Evolutionary conservation across 2,888 invertebrate species (phyloP).

Genomic region (Heliothis peltigera): DNA sequence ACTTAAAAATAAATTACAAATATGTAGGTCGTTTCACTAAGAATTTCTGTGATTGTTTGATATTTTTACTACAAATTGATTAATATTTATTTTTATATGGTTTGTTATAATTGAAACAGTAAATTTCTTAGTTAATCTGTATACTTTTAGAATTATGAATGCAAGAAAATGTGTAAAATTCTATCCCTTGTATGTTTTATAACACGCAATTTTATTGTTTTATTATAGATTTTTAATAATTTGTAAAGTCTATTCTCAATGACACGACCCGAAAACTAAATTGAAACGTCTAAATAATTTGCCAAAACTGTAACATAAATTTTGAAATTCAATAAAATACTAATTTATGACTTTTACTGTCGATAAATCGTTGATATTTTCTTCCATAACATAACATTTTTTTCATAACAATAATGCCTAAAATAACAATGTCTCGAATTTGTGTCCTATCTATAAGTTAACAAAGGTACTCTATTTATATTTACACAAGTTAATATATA

Average conservation of each 20-base stretch:
- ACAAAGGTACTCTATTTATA: slow-evolving; percentile 73
- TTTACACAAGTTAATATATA: slow-evolving; percentile 73
- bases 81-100: too few species aligned
- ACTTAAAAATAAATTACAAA: slow-evolving; percentile 61
- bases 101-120: too few species aligned
- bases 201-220: too few species aligned
- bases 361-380: slow-evolving; percentile 28
- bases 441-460: slow-evolving; percentile 55
- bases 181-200: too few species aligned
- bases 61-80: too few species aligned
- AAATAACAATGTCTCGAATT: slow-evolving; percentile 59
- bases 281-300: slow-evolving; percentile 32
- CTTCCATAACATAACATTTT: slow-evolving; percentile 51
- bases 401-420: slow-evolving; percentile 51
- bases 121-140: too few species aligned
- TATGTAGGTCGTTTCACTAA: slow-evolving; percentile 25
- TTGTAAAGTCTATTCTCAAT: slow-evolving; percentile 27
- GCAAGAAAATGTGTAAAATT: too few species aligned
- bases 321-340: slow-evolving; percentile 32
- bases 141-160: too few species aligned
- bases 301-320: slow-evolving; percentile 36
- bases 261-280: slow-evolving; percentile 34
- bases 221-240: too few species aligned
- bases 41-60: slow-evolving; percentile 5
- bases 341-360: slow-evolving; percentile 9